These are phyloP conservation scores for Pluvianellus socialis DNA, from an alignment of 2,113 vertebrate species.

Conservation along the genomic window DNA sequence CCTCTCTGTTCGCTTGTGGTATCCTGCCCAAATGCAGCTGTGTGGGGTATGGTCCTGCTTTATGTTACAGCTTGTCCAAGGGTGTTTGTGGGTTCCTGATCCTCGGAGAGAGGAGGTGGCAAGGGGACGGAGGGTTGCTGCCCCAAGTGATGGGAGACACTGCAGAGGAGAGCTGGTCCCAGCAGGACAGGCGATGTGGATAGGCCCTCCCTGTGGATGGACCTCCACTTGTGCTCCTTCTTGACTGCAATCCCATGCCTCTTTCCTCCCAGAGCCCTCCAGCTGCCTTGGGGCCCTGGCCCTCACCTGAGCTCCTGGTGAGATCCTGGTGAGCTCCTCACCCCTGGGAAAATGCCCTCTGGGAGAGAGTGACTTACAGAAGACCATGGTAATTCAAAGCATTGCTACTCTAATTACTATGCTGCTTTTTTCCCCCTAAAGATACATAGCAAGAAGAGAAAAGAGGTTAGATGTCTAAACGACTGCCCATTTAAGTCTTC, in stretches of 20 bases:
- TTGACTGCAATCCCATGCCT: background rate
- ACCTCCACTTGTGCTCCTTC: background rate
- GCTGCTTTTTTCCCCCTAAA: background rate
- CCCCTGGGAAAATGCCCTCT: background rate
- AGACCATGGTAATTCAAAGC: background rate
- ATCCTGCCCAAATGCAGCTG: background rate
- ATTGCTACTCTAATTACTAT: background rate
- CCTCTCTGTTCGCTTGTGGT: fast-evolving
- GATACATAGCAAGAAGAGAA: background rate
- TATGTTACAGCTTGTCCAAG: background rate
- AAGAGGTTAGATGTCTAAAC: background rate
- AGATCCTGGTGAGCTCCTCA: background rate
- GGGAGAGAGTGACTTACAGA: background rate
- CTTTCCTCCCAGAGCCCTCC: background rate
- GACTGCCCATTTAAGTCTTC: background rate
- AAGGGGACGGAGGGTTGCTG: background rate
- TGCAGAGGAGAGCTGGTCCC: background rate
- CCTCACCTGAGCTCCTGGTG: background rate
- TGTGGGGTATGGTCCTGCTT: background rate
- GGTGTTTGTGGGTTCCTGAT: background rate
- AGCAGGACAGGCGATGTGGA: background rate
- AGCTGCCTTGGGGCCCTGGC: background rate
- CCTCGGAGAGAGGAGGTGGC: background rate
- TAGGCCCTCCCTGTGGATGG: background rate
- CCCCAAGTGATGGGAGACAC: fast-evolving